Evolutionary conservation across 2,888 invertebrate species (phyloP).

Genomic region (Scrobipalpa costella): DNA sequence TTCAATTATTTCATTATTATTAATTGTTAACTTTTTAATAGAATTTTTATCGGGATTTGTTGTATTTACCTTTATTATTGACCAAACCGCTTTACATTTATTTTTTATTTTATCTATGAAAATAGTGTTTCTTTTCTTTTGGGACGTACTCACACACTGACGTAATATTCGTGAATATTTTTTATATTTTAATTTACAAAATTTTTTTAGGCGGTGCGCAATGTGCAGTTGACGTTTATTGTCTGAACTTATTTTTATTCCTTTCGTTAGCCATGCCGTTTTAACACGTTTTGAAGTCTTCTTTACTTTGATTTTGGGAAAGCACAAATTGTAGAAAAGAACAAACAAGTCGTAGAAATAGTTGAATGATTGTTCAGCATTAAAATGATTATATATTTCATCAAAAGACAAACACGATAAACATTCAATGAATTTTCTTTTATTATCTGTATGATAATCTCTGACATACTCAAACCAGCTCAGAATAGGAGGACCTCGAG

Average conservation of each 20-base stretch:
- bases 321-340: not conserved
- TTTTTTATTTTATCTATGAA: not conserved
- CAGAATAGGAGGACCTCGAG: not conserved
- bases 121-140: not conserved
- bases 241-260: not conserved
- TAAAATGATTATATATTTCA: no score
- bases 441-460: conserved; percentile 15
- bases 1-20: not conserved
- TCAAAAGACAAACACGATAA: not conserved
- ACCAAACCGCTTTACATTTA: not conserved
- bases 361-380: not conserved
- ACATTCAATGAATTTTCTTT: conserved; percentile 14
- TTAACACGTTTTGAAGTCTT: not conserved
- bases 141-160: not conserved
- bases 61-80: not conserved
- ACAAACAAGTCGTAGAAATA: not conserved
- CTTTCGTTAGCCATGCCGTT: not conserved
- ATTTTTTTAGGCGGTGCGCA: not conserved
- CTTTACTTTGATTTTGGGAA: not conserved
- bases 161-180: not conserved
- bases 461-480: conserved; percentile 18
- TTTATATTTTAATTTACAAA: not conserved
- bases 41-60: not conserved
- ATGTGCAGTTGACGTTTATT: not conserved
- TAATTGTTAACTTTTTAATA: no score